Evolutionary conservation across 2,797 vertebrate genomes (phyloP).

Genomic region (Sarcoramphus papa): DNA sequence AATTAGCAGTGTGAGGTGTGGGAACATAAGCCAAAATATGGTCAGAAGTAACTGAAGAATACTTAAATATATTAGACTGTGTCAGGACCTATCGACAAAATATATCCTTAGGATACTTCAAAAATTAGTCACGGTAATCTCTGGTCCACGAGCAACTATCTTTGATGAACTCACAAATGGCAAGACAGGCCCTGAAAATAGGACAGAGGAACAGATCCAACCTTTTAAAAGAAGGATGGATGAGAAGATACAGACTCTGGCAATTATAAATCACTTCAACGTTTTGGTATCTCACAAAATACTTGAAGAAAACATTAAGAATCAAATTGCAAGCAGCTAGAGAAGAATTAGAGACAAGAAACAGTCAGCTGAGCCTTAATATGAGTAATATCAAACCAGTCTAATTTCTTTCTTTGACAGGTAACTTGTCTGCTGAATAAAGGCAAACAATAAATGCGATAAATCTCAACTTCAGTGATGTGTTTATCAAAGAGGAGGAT

Average conservation of each 20-base stretch:
- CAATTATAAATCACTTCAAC: conserved; percentile 3
- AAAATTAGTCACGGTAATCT: background rate
- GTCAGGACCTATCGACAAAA: background rate
- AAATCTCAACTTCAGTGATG: conserved; percentile 27
- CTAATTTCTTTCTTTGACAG: conserved; percentile 45
- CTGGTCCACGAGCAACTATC: background rate
- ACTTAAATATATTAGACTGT: background rate
- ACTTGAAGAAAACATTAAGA: conserved; percentile 22
- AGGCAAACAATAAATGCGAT: conserved; percentile 25
- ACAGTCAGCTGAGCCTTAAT: conserved; percentile 41
- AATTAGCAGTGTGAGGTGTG: background rate
- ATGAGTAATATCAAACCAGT: conserved; percentile 38
- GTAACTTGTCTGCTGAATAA: conserved; percentile 47
- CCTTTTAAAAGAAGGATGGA: background rate
- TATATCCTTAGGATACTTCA: background rate
- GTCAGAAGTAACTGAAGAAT: background rate
- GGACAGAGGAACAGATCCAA: background rate
- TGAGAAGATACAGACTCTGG: background rate
- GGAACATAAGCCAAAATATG: background rate
- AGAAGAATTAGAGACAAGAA: conserved; percentile 34
- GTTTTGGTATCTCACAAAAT: conserved; percentile 5
- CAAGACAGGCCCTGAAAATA: background rate
- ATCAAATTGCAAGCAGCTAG: conserved; percentile 16
- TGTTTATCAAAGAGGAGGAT: conserved; percentile 40
- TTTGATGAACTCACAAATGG: background rate